Conservation (phyloP, 2,113 vertebrate genomes). For the Nanorana parkeri region DNA sequence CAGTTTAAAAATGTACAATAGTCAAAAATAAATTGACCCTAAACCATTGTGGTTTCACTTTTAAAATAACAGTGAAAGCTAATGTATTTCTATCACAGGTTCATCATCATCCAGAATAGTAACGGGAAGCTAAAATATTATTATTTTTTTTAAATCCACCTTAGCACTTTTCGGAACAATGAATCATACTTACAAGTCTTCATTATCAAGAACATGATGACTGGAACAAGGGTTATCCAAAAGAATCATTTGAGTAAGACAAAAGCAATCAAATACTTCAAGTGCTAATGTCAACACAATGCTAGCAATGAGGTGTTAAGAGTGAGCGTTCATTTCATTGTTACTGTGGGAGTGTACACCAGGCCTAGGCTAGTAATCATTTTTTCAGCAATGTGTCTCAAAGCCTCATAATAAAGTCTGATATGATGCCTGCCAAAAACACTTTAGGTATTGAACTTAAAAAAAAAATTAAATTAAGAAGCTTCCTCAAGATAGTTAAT, state of each 20-base stretch:
- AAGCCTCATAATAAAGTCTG: slow-evolving; percentile 6
- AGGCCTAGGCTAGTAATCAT: background rate
- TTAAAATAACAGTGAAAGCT: too few relatives aligned
- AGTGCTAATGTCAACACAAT: slow-evolving; percentile 12
- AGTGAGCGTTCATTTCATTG: background rate
- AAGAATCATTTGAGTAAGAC: background rate
- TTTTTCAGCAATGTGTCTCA: slow-evolving; percentile 25
- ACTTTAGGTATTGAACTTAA: background rate
- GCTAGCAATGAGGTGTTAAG: background rate
- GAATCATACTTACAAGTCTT: slow-evolving; percentile 38
- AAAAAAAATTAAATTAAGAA: background rate
- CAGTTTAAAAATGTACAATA: too few relatives aligned
- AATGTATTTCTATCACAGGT: too few relatives aligned
- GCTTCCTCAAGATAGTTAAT: slow-evolving; percentile 2
- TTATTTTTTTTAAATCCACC: background rate
- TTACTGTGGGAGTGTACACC: background rate
- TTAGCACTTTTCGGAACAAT: slow-evolving; percentile 12
- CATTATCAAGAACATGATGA: slow-evolving; percentile 16
- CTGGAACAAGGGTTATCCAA: slow-evolving; percentile 19
- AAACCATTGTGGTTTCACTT: too few relatives aligned
- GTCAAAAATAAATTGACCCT: too few relatives aligned
- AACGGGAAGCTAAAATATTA: background rate
- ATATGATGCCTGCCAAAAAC: background rate
- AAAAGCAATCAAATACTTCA: slow-evolving; percentile 12
- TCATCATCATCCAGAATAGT: background rate